Base-by-base conservation (phyloP, 2,888 invertebrate genomes). In the Drosophila helvetica region DNA sequence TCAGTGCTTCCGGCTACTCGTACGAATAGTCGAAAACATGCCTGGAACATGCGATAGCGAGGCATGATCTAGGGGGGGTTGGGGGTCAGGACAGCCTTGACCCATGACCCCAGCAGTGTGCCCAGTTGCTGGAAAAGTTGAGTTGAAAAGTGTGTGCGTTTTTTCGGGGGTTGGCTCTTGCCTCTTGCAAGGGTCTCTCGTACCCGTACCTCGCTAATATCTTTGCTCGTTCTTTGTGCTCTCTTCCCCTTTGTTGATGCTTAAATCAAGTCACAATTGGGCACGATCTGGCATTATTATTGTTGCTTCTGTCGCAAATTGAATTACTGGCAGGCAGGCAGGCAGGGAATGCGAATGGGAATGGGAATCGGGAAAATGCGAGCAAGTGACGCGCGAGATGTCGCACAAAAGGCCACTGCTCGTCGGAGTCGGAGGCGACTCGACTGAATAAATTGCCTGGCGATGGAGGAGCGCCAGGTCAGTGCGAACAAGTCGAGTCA, bases 331-430 rank as follows among this genome's bases (percentile, higher is more conserved):
- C 27, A 8, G 15, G 15, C 2, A 15, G 15, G 2, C 27, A 8
- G 15, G 15, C 2, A 15, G 38, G 7, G 38, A 15, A 15, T 42
- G 43, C 69, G 68, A 55, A 48, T 72, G 63, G 3, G 22, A 22
- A 22, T 52, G 68, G 64, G 50, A 8, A 27, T 27, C 27, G 79
- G 68, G 77, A 65, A 77, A 74, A 77, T 51, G 71, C 74, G 73
- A 76, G 58, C 61, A 60, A 79, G 90, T 89, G 70, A 69, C 63
- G 80, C 80, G 74, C 74, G 68, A 58, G 68, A 58, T 55, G 47
- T 57, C 58, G 18, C 48, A 59, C 43, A 58, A 72, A 72, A 72
- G 73, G 65, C 72, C 38, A 48, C 46, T 38, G 52, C 50, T 58
- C 33, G 38, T n/a, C 38, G n/a, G 38, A 38, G n/a, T 38, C 38